Base-by-base conservation (phyloP, 2,113 vertebrate genomes). In the Myrmecophaga tridactyla region DNA sequence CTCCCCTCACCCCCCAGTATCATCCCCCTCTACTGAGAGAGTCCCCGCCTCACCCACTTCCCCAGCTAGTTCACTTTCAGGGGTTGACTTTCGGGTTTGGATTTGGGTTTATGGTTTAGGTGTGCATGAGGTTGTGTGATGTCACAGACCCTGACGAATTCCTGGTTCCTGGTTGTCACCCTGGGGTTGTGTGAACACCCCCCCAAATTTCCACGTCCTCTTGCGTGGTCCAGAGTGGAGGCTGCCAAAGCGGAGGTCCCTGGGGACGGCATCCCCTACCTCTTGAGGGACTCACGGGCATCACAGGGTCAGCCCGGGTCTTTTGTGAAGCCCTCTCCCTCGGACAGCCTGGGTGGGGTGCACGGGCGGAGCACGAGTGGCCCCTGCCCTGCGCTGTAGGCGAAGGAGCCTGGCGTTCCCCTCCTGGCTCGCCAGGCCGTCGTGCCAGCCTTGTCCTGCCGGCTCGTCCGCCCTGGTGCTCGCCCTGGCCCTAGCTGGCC, bases 1-100 rank as follows among this genome's bases (percentile, higher is more conserved):
- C 1, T 1, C 3, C 17, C 58, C 29, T 36, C 21, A 7, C 0
- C 7, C 29, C 65, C 0, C 6, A 15, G 11, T 6, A 2, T 20
- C n/a, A 0, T 23, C 27, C 29, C 63, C 41, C 43, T 4, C 14
- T 48, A 43, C 63, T 2, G 73, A 53, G 15, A 4, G 23, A 13
- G 11, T 36, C 7, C 0, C 1, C 11, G 0, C 6, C 6, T n/a
- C 1, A 13, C 65, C 34, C 27, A 5, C 2, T 69, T 27, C 23
- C 51, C 72, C 0, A 51, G 0, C 58, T 1, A 1, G 67, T 51
- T 51, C 48, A 51, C 48, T 13, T 51, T 51, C 48, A 51, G 48
- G 48, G 14, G 83, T n/a, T 39, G 65, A 56, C 25, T 34, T 20
- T 41, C 25, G 56, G 56, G 56, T 58, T 58, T 58, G 21, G 56